Base-by-base conservation (phyloP, 2,888 invertebrate genomes). In the Rhorus exstirpatorius region DNA sequence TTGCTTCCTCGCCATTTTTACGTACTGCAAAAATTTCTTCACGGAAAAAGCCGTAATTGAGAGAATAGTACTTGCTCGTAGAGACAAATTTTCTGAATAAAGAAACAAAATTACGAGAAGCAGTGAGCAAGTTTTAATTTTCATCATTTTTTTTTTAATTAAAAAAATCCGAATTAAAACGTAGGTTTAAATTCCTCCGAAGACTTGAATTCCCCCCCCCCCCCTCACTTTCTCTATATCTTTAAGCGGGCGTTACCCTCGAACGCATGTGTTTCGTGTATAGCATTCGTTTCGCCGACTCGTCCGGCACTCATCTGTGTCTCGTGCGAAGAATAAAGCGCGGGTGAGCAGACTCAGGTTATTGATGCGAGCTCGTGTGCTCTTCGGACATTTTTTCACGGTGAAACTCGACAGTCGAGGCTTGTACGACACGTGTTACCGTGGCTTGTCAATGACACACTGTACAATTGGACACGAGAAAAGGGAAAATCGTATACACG, bases 351-450 rank as follows among this genome's bases (percentile, higher is more conserved):
- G 26, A 21, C 44, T 31, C 44, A 6, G 31, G 6, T 2, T 31
- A 4, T 38, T 3, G 4, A 1, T 10, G 38, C 38, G 46, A 7
- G 70, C 6, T 70, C 55, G 38, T 51, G 70, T 19, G 63, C 65
- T 46, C 21, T 31, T n/a, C n/a, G n/a, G 26, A 12, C 49, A 65
- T 35, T 68, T 81, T 81, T 81, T 78, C 78, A 70, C 74, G 74
- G 81, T 71, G 49, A 80, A 76, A 53, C 24, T 58, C 63, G 31
- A 58, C 71, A 46, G 35, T 68, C 68, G 79, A 71, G 65, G 81
- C 44, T 77, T 81, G 81, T 72, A 68, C 72, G 78, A 81, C 81
- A 81, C 81, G 81, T 81, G 81, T 81, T 74, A 53, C 67, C 55
- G 70, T 31, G 55, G 26, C 76, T 76, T 53, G 65, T 76, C 80